Evolutionary conservation across 2,113 vertebrate species (phyloP).

Genomic region (Periophthalmodon schlosseri): DNA sequence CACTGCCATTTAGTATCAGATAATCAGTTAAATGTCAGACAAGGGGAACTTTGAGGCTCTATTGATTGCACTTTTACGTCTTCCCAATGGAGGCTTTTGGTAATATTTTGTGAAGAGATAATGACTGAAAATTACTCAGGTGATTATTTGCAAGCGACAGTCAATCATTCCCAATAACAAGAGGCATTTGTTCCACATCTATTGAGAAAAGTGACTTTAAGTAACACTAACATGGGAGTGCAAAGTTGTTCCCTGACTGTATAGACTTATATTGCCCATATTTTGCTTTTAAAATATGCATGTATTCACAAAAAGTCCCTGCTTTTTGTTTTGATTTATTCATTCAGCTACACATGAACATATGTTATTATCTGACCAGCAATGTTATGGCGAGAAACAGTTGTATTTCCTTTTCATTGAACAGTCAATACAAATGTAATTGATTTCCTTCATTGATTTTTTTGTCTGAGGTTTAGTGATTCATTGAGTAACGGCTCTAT

Average conservation of each 20-base stretch:
- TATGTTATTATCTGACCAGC: neutral
- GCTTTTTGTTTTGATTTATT: neutral
- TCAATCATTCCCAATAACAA: conserved; percentile 10
- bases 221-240: neutral
- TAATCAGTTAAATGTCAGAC: conserved; percentile 15
- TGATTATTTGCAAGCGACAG: conserved; percentile 1
- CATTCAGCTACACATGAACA: neutral
- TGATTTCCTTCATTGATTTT: conserved; percentile 14
- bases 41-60: neutral
- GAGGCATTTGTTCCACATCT: neutral
- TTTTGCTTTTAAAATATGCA: neutral
- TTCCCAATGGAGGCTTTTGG: conserved; percentile 1
- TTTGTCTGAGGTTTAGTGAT: conserved; percentile 15
- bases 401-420: neutral
- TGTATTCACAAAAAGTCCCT: neutral
- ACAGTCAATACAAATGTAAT: neutral
- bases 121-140: conserved; percentile 10
- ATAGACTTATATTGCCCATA: neutral
- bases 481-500: conserved; percentile 10
- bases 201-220: neutral
- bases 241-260: neutral
- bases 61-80: conserved; percentile 10
- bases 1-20: conserved; percentile 6
- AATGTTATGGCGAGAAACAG: neutral
- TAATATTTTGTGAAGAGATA: conserved; percentile 10